These are phyloP conservation scores for Planococcus citri DNA, from an alignment of 1,140 invertebrate genomes.

Conservation along the genomic window DNA sequence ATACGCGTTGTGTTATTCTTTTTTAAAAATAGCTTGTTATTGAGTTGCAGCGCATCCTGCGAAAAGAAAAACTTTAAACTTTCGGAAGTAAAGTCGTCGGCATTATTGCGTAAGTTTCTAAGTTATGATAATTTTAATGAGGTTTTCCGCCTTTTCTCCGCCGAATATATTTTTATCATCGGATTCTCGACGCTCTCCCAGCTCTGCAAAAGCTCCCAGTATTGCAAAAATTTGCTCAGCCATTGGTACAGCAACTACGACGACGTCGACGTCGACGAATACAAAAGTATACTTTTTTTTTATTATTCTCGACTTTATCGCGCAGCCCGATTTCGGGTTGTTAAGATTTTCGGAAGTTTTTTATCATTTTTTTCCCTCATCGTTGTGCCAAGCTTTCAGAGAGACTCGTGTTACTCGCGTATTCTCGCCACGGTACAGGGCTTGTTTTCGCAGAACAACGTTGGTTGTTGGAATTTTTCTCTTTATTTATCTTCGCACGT, in stretches of 20 bases:
- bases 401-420: not conserved
- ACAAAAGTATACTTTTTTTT: not conserved
- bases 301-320: not conserved
- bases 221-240: too few species aligned
- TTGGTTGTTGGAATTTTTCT: not conserved
- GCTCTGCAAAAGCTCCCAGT: too few species aligned
- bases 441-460: not conserved
- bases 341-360: not conserved
- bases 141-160: not conserved
- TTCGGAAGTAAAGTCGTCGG: not conserved
- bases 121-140: conserved; percentile 8
- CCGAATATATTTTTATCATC: conserved; percentile 2
- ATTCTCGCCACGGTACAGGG: too few species aligned
- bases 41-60: not conserved
- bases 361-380: not conserved
- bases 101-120: not conserved
- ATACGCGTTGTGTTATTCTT: not conserved
- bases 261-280: not conserved
- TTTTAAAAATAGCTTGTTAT: conserved; percentile 4
- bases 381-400: not conserved
- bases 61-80: not conserved
- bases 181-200: too few species aligned
- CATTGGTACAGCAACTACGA: too few species aligned
- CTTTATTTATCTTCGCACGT: not conserved
- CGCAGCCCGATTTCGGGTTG: not conserved